A percentile compares a stretch with the other conserved stretches of the same genome.
Conservation (phyloP, 1,140 invertebrate genomes). For the Batillaria attramentaria region DNA sequence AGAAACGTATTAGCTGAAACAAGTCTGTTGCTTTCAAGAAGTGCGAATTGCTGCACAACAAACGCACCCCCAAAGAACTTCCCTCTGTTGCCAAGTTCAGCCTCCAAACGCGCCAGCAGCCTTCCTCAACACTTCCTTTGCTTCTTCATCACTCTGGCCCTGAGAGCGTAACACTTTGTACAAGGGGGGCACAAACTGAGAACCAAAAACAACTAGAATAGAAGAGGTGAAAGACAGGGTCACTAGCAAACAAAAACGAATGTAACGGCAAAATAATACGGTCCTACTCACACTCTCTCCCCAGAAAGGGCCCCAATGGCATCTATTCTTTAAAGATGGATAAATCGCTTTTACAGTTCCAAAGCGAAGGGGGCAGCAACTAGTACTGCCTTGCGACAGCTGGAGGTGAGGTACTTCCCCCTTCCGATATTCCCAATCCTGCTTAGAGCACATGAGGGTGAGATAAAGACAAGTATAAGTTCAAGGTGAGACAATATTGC, state of each 20-base stretch:
- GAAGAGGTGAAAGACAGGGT: not conserved
- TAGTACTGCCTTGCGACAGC: too few species aligned
- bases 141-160: slow-evolving; percentile 33
- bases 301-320: not conserved
- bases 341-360: too few species aligned
- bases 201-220: not conserved
- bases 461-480: too few species aligned
- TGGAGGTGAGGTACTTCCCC: too few species aligned
- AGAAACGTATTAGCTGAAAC: not conserved
- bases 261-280: not conserved
- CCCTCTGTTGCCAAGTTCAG: slow-evolving; percentile 42
- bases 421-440: too few species aligned
- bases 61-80: slow-evolving; percentile 50
- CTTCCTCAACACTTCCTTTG: slow-evolving; percentile 36
- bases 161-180: slow-evolving; percentile 24
- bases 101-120: slow-evolving; percentile 47
- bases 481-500: too few species aligned
- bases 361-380: too few species aligned
- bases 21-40: not conserved
- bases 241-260: not conserved
- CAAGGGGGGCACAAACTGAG: slow-evolving; percentile 38
- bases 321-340: not conserved
- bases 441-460: too few species aligned
- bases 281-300: not conserved
- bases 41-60: not conserved